Percentiles rank a stretch among this genome's conserved stretches.
Conservation (phyloP, 2,888 invertebrate species). For the Pycnomerus fuliginosus region DNA sequence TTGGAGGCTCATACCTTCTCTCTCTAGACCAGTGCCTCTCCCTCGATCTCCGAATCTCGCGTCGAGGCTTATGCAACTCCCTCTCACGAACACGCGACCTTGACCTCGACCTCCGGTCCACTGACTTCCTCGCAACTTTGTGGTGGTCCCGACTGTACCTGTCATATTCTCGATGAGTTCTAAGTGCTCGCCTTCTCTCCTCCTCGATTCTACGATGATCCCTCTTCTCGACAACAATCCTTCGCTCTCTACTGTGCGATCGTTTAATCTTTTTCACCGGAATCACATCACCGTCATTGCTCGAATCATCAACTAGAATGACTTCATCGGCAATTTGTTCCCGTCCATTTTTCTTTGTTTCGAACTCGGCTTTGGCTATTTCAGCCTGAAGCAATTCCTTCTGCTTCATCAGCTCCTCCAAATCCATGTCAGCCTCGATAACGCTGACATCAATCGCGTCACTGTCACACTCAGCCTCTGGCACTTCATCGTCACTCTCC, state of each 20-base stretch:
- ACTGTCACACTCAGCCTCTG: slow-evolving; percentile 66
- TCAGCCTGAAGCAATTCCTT: slow-evolving; percentile 83
- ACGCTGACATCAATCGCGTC: slow-evolving; percentile 69
- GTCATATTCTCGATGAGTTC: slow-evolving; percentile 13
- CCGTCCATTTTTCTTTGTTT: slow-evolving; percentile 49
- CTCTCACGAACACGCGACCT: too few relatives aligned
- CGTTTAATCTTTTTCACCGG: slow-evolving; percentile 47
- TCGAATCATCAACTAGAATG: slow-evolving; percentile 66
- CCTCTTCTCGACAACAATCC: slow-evolving; percentile 48
- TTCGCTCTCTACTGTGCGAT: slow-evolving; percentile 49
- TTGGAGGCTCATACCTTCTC: slow-evolving; percentile 14
- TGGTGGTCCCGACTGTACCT: too few relatives aligned
- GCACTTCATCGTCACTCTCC: slow-evolving; percentile 60
- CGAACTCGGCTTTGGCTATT: slow-evolving; percentile 69
- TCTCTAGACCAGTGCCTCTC: slow-evolving; percentile 34
- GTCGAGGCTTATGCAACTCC: neutral
- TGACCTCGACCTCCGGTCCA: too few relatives aligned
- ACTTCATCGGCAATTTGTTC: slow-evolving; percentile 56
- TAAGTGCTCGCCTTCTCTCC: slow-evolving; percentile 33
- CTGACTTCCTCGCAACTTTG: slow-evolving; percentile 33
- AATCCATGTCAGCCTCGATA: slow-evolving; percentile 81
- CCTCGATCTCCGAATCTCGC: slow-evolving; percentile 1
- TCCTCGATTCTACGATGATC: slow-evolving; percentile 36
- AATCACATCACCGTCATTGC: slow-evolving; percentile 56
- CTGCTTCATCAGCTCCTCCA: slow-evolving; percentile 87